Evolutionary conservation across 2,888 invertebrate genomes (phyloP).

Genomic region (Lydus trimaculatus): DNA sequence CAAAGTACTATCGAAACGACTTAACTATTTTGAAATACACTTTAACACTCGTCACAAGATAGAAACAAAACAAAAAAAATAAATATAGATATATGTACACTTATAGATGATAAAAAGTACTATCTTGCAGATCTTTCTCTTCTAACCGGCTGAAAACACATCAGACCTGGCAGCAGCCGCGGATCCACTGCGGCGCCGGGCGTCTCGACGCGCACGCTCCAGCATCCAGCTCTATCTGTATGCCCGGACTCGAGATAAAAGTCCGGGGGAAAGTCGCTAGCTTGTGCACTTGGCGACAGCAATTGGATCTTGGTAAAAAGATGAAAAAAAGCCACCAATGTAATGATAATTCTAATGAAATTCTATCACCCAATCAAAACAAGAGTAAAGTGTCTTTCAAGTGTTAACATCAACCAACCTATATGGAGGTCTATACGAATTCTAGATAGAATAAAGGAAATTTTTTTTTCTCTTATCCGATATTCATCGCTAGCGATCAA

Average conservation of each 20-base stretch:
- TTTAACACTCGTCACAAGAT: background rate
- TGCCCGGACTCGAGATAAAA: constrained; percentile 54
- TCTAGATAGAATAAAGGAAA: too few species aligned
- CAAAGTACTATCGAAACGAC: background rate
- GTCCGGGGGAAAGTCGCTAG: constrained; percentile 37
- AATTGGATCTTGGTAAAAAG: constrained; percentile 14
- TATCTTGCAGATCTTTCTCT: constrained; percentile 45
- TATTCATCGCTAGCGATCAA: background rate
- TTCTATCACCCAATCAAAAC: background rate
- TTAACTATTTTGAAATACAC: background rate
- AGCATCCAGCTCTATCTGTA: constrained; percentile 56
- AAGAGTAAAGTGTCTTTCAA: background rate
- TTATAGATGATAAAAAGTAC: constrained; percentile 19
- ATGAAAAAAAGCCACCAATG: background rate
- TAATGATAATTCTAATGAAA: background rate
- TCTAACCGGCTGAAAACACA: constrained; percentile 47
- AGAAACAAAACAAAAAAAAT: background rate
- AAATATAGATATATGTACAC: background rate
- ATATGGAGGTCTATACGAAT: too few species aligned
- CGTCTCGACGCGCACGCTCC: constrained; percentile 55
- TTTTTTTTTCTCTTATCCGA: background rate
- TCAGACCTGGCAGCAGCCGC: constrained; percentile 56
- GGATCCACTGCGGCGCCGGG: constrained; percentile 58
- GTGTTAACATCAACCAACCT: background rate
- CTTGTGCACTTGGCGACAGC: constrained; percentile 27